A percentile compares a stretch with the other conserved stretches of the same genome.
Conservation (phyloP, 2,888 invertebrate species). For the Pogonocherus hispidulus region DNA sequence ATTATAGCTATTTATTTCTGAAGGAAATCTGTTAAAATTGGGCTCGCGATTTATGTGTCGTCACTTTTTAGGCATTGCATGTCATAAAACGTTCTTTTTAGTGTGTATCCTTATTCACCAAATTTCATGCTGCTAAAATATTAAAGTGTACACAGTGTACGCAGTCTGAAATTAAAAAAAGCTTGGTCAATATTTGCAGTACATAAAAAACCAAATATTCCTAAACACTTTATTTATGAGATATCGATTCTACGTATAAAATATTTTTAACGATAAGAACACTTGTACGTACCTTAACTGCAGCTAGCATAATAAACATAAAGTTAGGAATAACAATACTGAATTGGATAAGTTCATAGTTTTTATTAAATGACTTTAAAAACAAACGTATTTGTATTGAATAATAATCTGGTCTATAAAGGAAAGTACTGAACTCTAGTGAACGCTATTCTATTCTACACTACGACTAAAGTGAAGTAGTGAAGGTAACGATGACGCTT, state of each 20-base stretch:
- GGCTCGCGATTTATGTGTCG: slow-evolving; percentile 22
- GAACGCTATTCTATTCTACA: too few relatives aligned
- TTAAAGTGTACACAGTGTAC: neutral
- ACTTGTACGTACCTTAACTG: too few relatives aligned
- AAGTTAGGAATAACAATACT: too few relatives aligned
- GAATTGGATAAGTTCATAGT: too few relatives aligned
- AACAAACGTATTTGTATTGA: too few relatives aligned
- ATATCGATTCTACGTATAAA: neutral
- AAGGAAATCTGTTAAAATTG: slow-evolving; percentile 11
- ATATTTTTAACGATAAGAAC: neutral
- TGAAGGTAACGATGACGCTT: too few relatives aligned
- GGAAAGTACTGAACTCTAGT: too few relatives aligned
- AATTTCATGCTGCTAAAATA: slow-evolving; percentile 3
- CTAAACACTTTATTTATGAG: neutral
- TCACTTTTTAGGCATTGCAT: slow-evolving; percentile 19
- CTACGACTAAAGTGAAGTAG: too few relatives aligned
- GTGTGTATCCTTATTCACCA: slow-evolving; percentile 15
- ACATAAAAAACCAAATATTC: neutral
- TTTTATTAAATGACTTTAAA: too few relatives aligned
- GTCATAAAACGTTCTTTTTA: slow-evolving; percentile 11
- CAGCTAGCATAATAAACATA: too few relatives aligned
- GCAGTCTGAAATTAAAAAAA: neutral
- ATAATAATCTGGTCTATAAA: too few relatives aligned
- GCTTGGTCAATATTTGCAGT: neutral
- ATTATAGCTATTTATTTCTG: slow-evolving; percentile 19